Conservation (phyloP, 2,113 vertebrate species). For the Crotalus tigris region DNA sequence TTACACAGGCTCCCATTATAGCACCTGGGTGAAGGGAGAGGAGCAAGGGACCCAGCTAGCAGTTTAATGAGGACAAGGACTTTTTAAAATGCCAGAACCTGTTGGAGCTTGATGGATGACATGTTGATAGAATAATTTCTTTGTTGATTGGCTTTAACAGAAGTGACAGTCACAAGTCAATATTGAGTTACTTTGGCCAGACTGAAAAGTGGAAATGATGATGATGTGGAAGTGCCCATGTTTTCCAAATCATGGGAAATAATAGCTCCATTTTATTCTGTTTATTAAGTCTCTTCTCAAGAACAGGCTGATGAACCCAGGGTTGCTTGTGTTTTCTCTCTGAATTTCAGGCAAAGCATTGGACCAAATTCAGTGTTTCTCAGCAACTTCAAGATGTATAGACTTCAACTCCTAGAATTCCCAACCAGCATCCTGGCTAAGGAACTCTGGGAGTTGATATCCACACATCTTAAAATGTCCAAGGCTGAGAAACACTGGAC, state of each 20-base stretch:
- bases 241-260: background rate
- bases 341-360: background rate
- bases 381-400: background rate
- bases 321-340: background rate
- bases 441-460: background rate
- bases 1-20: background rate
- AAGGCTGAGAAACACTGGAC: background rate
- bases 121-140: background rate
- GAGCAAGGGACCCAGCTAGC: background rate
- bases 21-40: background rate
- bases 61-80: background rate
- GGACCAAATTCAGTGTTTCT: background rate
- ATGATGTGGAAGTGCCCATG: background rate
- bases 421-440: background rate
- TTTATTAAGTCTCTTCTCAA: background rate
- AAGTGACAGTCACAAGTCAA: background rate
- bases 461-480: background rate
- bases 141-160: background rate
- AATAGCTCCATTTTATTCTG: background rate
- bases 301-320: background rate
- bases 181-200: background rate
- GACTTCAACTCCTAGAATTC: background rate
- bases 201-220: background rate
- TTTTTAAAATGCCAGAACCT: background rate
- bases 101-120: background rate